phyloP scores from a whole-genome alignment of 2,888 invertebrate species.

The Baccha elongata region DNA sequence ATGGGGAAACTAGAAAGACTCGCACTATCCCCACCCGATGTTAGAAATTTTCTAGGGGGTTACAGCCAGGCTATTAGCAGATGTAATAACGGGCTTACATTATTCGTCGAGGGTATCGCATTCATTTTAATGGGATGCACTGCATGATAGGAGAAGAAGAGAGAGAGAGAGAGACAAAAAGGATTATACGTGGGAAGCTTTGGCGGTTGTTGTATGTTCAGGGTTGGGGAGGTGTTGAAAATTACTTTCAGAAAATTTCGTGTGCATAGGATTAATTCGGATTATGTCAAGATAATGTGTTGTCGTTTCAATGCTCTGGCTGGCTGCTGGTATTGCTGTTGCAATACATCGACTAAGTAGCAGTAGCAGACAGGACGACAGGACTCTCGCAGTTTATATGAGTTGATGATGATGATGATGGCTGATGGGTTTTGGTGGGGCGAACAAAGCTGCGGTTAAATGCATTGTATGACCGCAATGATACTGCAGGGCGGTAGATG shows the following conservation, averaged over 20 bases:
- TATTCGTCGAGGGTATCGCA: constrained; percentile 71
- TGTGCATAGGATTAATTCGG: constrained; percentile 70
- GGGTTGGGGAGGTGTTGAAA: constrained; percentile 12
- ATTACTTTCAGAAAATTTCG: constrained; percentile 55
- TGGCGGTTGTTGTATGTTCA: neutral
- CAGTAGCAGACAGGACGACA: constrained; percentile 44
- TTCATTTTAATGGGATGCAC: constrained; percentile 69
- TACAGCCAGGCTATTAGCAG: constrained; percentile 69
- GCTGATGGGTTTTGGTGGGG: neutral
- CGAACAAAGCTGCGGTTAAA: constrained; percentile 51
- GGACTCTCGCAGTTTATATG: constrained; percentile 17
- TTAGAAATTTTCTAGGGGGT: constrained; percentile 39
- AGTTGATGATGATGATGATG: constrained; percentile 69
- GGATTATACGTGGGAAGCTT: constrained; percentile 39
- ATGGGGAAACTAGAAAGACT: neutral
- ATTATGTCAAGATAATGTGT: constrained; percentile 72
- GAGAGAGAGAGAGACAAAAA: neutral
- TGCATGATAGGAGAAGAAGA: constrained; percentile 57
- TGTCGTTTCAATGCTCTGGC: constrained; percentile 39
- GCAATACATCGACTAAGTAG: constrained; percentile 21
- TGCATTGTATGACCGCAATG: constrained; percentile 56
- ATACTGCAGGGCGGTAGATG: neutral
- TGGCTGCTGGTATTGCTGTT: constrained; percentile 25
- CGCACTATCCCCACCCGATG: neutral
- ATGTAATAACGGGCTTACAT: constrained; percentile 73